Evolutionary conservation across 1,140 invertebrate species (phyloP).

Genomic region (Acromyrmex charruanus): DNA sequence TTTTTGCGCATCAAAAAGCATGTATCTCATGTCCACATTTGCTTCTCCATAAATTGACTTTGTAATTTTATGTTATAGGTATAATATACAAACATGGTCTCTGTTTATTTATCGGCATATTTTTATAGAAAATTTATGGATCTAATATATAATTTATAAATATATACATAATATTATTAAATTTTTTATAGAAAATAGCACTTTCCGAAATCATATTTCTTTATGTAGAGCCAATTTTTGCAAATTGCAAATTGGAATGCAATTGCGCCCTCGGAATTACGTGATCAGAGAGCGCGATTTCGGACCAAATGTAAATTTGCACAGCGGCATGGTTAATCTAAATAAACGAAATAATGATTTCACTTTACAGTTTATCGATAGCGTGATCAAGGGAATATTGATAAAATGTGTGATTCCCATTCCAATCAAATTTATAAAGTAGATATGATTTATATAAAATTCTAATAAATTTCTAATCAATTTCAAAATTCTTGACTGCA

Average conservation of each 20-base stretch:
- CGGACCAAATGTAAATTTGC: slow-evolving; percentile 23
- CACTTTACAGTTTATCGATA: not conserved
- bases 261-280: not conserved
- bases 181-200: not conserved
- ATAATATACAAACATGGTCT: not conserved
- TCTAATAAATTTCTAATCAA: not conserved
- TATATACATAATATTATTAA: no score
- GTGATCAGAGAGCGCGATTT: slow-evolving; percentile 35
- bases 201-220: not conserved
- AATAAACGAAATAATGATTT: slow-evolving; percentile 28
- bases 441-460: not conserved
- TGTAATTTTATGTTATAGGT: not conserved
- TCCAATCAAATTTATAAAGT: not conserved
- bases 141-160: no score
- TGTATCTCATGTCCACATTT: not conserved
- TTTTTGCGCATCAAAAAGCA: not conserved
- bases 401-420: not conserved
- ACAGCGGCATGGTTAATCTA: slow-evolving; percentile 24
- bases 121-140: not conserved
- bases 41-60: not conserved
- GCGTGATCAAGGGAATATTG: not conserved
- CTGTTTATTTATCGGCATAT: not conserved
- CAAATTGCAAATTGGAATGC: slow-evolving; percentile 12
- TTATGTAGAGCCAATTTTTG: not conserved
- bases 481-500: not conserved